Conservation (phyloP, 2,797 vertebrate genomes). For the Sciurus carolinensis region DNA sequence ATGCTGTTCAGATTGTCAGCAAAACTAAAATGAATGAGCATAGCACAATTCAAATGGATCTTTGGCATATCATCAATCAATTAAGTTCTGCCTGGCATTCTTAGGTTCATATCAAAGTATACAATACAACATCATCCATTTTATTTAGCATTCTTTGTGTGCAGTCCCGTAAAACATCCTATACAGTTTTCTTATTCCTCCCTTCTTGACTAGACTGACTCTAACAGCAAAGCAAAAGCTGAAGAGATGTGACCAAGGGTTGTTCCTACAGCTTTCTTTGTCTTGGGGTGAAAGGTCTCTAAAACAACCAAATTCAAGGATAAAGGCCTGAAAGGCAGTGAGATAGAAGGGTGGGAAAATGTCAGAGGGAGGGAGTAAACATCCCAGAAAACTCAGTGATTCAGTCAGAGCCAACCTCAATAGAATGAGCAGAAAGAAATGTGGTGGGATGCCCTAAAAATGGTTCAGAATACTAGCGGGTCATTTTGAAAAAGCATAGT, state of each 20-base stretch:
- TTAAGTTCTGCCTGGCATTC: conserved; percentile 77
- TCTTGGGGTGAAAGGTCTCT: not conserved
- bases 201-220: not conserved
- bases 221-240: not conserved
- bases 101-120: conserved; percentile 69
- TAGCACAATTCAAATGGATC: conserved; percentile 78
- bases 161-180: not conserved
- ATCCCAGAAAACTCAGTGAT: not conserved
- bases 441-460: too few species aligned
- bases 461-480: not conserved
- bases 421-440: not conserved
- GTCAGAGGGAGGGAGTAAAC: not conserved
- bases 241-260: not conserved
- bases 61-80: conserved; percentile 79
- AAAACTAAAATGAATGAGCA: conserved; percentile 81
- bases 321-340: not conserved
- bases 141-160: conserved; percentile 76
- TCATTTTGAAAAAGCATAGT: not conserved
- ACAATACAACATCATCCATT: conserved; percentile 75
- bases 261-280: not conserved
- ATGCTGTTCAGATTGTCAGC: conserved; percentile 74
- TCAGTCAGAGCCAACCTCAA: fast-evolving
- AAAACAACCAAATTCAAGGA: not conserved
- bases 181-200: not conserved
- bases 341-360: not conserved